Evolutionary conservation across 2,113 vertebrate genomes (phyloP).

Genomic region (Anhinga rufa): DNA sequence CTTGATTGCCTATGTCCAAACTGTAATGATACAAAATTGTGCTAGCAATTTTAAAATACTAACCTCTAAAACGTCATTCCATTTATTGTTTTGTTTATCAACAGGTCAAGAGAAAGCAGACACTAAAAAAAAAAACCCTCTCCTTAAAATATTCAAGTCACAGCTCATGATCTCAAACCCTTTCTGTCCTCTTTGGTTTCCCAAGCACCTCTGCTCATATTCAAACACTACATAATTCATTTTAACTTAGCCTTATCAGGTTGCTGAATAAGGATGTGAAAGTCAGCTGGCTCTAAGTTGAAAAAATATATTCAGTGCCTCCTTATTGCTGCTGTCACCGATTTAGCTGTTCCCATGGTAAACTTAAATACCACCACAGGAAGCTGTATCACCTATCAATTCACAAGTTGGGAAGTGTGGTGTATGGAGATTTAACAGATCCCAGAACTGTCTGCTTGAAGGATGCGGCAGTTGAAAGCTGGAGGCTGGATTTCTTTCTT

Average conservation of each 20-base stretch:
- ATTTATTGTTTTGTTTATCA: slow-evolving; percentile 1
- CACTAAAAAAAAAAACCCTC: background rate
- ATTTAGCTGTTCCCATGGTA: slow-evolving; percentile 43
- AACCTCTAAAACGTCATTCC: background rate
- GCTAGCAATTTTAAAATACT: background rate
- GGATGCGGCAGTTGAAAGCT: slow-evolving; percentile 9
- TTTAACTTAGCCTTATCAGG: background rate
- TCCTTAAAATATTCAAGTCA: background rate
- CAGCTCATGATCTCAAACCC: background rate
- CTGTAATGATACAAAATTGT: background rate
- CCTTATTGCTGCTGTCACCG: slow-evolving; percentile 36
- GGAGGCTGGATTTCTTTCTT: background rate
- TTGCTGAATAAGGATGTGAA: slow-evolving; percentile 41
- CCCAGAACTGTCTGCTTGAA: slow-evolving; percentile 18
- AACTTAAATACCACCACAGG: slow-evolving; percentile 17
- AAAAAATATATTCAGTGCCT: background rate
- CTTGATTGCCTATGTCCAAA: background rate
- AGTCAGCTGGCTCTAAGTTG: background rate
- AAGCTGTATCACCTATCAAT: slow-evolving; percentile 27
- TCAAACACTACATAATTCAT: slow-evolving; percentile 33
- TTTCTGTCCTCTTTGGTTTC: background rate
- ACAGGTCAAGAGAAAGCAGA: background rate
- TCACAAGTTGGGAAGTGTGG: slow-evolving; percentile 32
- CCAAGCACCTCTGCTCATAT: slow-evolving; percentile 7
- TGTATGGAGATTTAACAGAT: slow-evolving; percentile 30